These are phyloP conservation scores for Micropterix aruncella DNA, from an alignment of 2,888 invertebrate species.

Conservation along the genomic window DNA sequence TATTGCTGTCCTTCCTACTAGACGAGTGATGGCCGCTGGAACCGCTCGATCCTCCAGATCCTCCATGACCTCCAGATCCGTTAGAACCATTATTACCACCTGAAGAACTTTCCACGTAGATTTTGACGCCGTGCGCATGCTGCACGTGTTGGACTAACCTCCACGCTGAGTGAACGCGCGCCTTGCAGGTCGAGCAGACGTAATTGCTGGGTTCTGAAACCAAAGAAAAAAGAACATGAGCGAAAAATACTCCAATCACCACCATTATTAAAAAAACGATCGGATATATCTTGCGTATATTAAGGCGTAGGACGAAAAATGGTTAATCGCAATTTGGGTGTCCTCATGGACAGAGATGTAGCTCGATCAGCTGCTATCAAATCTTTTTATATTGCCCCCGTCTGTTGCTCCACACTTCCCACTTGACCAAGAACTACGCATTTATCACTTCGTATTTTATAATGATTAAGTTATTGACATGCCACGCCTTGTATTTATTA, in stretches of 20 bases:
- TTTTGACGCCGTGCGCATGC: constrained; percentile 84
- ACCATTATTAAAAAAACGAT: constrained; percentile 5
- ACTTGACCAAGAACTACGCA: too few relatives aligned
- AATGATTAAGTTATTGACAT: too few relatives aligned
- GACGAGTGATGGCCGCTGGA: constrained; percentile 17
- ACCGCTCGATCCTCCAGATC: constrained; percentile 7
- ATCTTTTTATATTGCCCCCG: too few relatives aligned
- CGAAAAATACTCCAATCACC: constrained; percentile 7
- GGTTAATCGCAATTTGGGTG: constrained; percentile 2
- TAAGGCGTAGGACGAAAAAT: constrained; percentile 1
- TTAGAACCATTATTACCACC: constrained; percentile 7
- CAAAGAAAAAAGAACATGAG: constrained; percentile 18
- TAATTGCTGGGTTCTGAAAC: constrained; percentile 84
- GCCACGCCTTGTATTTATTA: too few relatives aligned
- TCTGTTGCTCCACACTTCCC: too few relatives aligned
- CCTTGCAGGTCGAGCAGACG: constrained; percentile 88
- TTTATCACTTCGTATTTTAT: too few relatives aligned
- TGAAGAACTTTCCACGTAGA: constrained; percentile 61
- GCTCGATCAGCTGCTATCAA: too few relatives aligned
- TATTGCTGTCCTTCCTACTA: constrained; percentile 31
- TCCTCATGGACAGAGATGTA: constrained; percentile 2
- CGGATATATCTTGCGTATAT: constrained; percentile 3
- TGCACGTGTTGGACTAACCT: constrained; percentile 89
- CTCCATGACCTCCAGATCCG: constrained; percentile 4
- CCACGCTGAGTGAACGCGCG: constrained; percentile 89